Percentiles rank a stretch among this genome's conserved stretches.
Evolutionary conservation across 2,888 invertebrate genomes (phyloP).

Genomic region (Mesorhabditis sp.): DNA sequence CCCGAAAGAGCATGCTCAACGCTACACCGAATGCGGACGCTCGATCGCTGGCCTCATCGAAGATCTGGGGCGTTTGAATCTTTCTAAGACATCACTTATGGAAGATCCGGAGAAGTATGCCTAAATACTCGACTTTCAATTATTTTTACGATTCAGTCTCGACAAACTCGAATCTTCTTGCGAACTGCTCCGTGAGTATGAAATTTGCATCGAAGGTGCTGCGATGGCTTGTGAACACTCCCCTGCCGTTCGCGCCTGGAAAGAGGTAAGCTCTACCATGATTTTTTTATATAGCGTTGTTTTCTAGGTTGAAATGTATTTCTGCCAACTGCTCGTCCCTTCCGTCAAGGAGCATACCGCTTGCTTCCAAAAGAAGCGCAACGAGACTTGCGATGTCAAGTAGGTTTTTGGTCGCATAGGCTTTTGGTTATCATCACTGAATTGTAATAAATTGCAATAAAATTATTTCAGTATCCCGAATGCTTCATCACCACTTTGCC

Average conservation of each 20-base stretch:
- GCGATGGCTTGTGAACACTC: constrained; percentile 32
- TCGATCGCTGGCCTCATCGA: neutral
- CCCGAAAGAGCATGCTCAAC: constrained; percentile 3
- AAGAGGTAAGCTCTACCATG: constrained; percentile 19
- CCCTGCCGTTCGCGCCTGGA: constrained; percentile 33
- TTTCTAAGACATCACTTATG: neutral
- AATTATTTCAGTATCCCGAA: constrained; percentile 12
- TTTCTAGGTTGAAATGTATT: constrained; percentile 39
- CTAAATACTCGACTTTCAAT: neutral
- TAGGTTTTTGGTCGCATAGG: constrained; percentile 8
- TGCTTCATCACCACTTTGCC: constrained; percentile 17
- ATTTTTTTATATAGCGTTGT: neutral
- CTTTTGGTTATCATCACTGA: neutral
- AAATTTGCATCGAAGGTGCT: constrained; percentile 39
- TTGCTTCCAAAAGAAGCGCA: constrained; percentile 37
- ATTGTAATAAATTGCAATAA: neutral
- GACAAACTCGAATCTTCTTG: constrained; percentile 32
- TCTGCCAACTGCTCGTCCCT: constrained; percentile 52
- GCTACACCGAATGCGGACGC: neutral
- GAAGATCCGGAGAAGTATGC: constrained; percentile 1
- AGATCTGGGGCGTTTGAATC: neutral
- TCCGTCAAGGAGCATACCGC: constrained; percentile 42
- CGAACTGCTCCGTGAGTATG: constrained; percentile 35
- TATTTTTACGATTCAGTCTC: constrained; percentile 24
- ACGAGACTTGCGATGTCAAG: constrained; percentile 24